phyloP scores from a whole-genome alignment of 23 tunicate species.

The Botrylloides violaceus region DNA sequence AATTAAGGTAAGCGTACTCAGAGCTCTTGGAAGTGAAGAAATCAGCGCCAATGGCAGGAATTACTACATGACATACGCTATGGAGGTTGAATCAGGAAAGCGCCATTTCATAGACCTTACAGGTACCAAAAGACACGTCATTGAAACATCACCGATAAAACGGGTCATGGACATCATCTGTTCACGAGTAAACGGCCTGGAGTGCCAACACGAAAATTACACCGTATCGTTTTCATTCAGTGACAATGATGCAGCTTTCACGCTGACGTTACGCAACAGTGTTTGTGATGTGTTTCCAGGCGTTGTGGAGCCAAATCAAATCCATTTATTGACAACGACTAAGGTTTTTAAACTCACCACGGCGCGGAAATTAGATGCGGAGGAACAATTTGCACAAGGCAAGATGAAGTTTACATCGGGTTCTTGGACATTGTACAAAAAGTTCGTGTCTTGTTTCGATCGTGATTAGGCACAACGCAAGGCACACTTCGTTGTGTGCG shows the following conservation, averaged over 20 bases:
- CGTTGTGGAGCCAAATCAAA: background rate
- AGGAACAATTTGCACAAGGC: background rate
- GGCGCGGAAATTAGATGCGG: background rate
- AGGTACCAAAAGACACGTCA: background rate
- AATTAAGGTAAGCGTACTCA: conserved; percentile 5
- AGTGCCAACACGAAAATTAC: conserved; percentile 3
- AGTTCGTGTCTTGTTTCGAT: background rate
- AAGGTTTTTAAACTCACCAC: background rate
- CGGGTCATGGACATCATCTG: background rate
- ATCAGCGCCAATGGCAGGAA: conserved; percentile 44
- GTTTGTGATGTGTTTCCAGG: background rate
- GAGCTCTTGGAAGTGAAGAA: conserved; percentile 1
- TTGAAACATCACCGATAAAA: background rate
- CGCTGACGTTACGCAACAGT: conserved; percentile 8
- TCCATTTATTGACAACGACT: background rate
- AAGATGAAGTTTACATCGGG: background rate
- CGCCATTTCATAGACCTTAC: background rate
- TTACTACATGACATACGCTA: conserved; percentile 33
- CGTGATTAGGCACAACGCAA: background rate
- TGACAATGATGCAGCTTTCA: background rate
- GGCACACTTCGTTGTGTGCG: background rate
- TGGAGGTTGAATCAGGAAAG: conserved; percentile 11
- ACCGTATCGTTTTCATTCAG: background rate
- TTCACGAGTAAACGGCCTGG: background rate
- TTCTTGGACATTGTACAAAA: background rate